Evolutionary conservation across 2,888 invertebrate genomes (phyloP), one percentile per base, ranked within the genome.

Genomic region (Dynastes grantii): DNA sequence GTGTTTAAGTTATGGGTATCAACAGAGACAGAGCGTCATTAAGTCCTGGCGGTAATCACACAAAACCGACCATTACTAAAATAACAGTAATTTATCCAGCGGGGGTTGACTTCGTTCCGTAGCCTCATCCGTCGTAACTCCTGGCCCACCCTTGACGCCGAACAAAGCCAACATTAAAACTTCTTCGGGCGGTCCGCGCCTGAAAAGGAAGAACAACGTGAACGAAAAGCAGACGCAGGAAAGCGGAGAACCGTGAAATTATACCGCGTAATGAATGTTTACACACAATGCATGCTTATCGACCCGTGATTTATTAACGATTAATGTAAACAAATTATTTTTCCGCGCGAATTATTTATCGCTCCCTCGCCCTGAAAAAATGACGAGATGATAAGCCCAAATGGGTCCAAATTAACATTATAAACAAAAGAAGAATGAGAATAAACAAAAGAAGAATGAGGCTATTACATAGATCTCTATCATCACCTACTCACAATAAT

Each of bases 81-180:
- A 73, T 73, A 73, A 73, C 73, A 73, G 73, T 73, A 73, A 73
- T 73, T 73, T 73, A 73, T 73, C 73, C 73, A 58, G 73, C 73
- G 73, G 73, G 73, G 73, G 73, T 73, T 73, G 73, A 58, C 73
- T 58, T 73, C 58, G 58, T 58, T 73, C 73, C 73, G 58, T 22
- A 58, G 73, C 49, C 40, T 27, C 73, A 61, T 75, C 45, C 58
- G 61, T 49, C 40, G 78, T 78, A 73, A 78, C 64, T 78, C 64
- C 70, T 64, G 79, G 78, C 78, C 81, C 80, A 81, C 81, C 81
- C 80, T 77, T 77, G 77, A 76, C 76, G 79, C 45, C 65, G 49
- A 77, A 79, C 79, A 78, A 81, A 81, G 77, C 68, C 53, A 51
- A 78, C 80, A 79, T 80, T 81, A 81, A 45, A 80, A 81, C 61